These are phyloP conservation scores for Melanaphis sacchari DNA, from an alignment of 1,140 invertebrate genomes.

Conservation along the genomic window DNA sequence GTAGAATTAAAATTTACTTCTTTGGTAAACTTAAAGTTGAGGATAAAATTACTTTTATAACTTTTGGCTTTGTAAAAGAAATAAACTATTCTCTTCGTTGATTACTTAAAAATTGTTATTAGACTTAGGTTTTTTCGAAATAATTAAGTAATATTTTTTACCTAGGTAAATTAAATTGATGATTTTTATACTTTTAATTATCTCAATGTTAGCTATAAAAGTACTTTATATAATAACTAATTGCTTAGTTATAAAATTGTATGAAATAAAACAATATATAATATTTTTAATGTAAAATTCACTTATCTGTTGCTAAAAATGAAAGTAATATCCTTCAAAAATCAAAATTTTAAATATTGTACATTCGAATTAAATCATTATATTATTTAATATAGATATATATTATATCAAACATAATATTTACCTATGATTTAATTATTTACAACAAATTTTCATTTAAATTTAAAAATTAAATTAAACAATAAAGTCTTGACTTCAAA, in stretches of 20 bases:
- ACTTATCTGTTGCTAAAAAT: not conserved
- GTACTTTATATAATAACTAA: not conserved
- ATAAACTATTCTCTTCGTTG: not conserved
- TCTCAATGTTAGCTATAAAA: not conserved
- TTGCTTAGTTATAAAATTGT: not conserved
- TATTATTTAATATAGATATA: not conserved
- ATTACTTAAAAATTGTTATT: slow-evolving; percentile 8
- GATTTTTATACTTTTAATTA: not conserved
- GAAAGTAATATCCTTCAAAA: not conserved
- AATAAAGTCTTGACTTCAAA: not conserved
- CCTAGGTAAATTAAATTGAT: not conserved
- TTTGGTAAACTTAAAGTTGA: not conserved
- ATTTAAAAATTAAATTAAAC: not conserved
- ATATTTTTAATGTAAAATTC: not conserved
- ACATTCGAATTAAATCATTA: not conserved
- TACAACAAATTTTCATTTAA: not conserved
- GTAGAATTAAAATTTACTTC: slow-evolving; percentile 22
- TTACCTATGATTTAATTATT: not conserved
- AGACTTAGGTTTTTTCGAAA: not conserved
- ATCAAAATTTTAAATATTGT: not conserved
- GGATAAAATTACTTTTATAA: slow-evolving; percentile 36
- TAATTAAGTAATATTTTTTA: not conserved
- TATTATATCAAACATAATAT: not conserved
- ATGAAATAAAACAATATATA: not conserved
- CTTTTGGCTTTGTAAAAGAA: not conserved